These are phyloP conservation scores for Amiota minor DNA, from an alignment of 2,888 invertebrate genomes.

Conservation along the genomic window DNA sequence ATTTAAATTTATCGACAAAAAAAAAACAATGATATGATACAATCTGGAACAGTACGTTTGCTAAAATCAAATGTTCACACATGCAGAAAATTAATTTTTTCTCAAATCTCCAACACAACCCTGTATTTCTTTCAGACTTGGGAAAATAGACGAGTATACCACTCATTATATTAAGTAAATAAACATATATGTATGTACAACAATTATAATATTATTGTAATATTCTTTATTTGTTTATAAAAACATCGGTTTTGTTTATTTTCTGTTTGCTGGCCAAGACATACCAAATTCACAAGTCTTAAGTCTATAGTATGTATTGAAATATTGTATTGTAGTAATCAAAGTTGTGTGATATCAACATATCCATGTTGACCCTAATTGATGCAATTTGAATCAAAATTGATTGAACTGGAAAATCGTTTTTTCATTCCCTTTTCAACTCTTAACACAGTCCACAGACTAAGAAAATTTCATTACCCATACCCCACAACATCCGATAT, in stretches of 20 bases:
- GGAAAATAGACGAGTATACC: neutral
- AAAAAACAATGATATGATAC: too few relatives aligned
- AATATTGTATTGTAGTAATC: too few relatives aligned
- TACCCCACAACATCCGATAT: constrained; percentile 54
- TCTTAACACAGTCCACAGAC: constrained; percentile 34
- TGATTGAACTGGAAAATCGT: constrained; percentile 67
- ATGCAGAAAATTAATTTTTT: constrained; percentile 27
- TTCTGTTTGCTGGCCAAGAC: too few relatives aligned
- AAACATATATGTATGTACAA: neutral
- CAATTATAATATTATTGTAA: neutral
- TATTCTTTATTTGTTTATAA: too few relatives aligned
- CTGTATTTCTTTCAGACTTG: neutral
- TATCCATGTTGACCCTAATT: constrained; percentile 44
- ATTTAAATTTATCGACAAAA: too few relatives aligned
- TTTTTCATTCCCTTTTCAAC: constrained; percentile 41
- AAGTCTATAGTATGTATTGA: too few relatives aligned
- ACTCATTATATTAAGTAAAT: neutral
- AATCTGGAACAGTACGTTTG: constrained; percentile 13
- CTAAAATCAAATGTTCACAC: constrained; percentile 8
- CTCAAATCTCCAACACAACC: neutral
- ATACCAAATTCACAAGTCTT: too few relatives aligned
- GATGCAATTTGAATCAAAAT: constrained; percentile 67
- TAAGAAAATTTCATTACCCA: constrained; percentile 57
- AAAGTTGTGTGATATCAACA: too few relatives aligned
- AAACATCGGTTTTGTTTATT: too few relatives aligned